A percentile compares a stretch with the other conserved stretches of the same genome.
Evolutionary conservation across 2,888 invertebrate genomes (phyloP).

Genomic region (Abrostola triplasia): DNA sequence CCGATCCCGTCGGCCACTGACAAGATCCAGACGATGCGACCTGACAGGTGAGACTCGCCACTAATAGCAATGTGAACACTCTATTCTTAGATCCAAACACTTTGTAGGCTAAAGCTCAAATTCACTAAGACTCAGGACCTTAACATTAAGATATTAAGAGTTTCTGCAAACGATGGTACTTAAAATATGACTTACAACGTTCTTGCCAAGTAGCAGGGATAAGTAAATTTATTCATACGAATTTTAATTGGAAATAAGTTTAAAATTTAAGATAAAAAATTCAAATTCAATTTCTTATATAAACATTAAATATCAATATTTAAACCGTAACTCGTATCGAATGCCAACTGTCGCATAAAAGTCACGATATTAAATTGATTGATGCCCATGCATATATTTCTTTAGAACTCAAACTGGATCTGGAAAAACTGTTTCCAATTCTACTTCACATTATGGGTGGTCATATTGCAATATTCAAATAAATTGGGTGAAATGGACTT

Average conservation of each 20-base stretch:
- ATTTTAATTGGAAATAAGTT: no score
- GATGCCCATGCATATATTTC: not conserved
- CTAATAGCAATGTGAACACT: constrained; percentile 66
- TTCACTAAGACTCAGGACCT: no score
- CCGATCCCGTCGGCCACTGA: constrained; percentile 52
- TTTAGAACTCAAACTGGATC: constrained; percentile 10
- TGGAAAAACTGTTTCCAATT: constrained; percentile 53
- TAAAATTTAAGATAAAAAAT: no score
- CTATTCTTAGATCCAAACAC: constrained; percentile 62
- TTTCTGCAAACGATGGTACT: no score
- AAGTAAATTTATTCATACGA: no score
- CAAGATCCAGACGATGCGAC: constrained; percentile 65
- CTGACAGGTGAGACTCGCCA: constrained; percentile 71
- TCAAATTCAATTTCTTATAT: not conserved
- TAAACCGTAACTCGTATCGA: not conserved
- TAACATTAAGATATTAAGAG: no score
- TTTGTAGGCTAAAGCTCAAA: not conserved
- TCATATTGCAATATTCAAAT: constrained; percentile 49
- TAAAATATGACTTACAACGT: no score
- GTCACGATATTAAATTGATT: not conserved
- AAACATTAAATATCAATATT: not conserved
- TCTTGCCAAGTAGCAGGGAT: no score
- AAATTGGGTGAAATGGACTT: constrained; percentile 21
- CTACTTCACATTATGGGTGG: constrained; percentile 60
- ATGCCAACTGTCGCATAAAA: not conserved